Evolutionary conservation across 2,888 invertebrate genomes (phyloP), one percentile per base, ranked within the genome.

Genomic region (Platycnemis pennipes): DNA sequence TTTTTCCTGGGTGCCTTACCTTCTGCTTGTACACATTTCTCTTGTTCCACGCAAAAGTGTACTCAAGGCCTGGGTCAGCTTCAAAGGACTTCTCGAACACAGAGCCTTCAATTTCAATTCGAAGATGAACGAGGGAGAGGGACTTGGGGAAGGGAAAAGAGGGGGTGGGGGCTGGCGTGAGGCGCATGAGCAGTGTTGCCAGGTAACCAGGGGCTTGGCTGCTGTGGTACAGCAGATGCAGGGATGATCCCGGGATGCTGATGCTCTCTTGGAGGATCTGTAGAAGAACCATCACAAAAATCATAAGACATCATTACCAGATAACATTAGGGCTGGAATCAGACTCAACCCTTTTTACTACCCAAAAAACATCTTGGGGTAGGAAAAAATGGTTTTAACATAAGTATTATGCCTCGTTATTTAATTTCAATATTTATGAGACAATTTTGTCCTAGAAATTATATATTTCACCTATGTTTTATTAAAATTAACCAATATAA

Each of bases 11-110:
- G 16, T 3, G 31, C 94, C n/a, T 95, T 94, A 98, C 99, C 97
- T 99, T 99, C 97, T 99, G 99, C 96, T 99, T 98, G 97, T 99
- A 99, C 86, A 99, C 99, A 96, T 99, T 99, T 95, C 99, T 97
- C 96, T 99, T 99, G 96, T 99, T 99, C 99, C 99, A 99, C 2
- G 99, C 99, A 96, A 99, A 99, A 16, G 99, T 99, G 96, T 99
- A 99, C 94, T 98, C 98, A 94, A 99, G 97, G 96, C 99, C 98
- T 0, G 99, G 99, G 96, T 99, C 99, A 0, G 99, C 99, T 96
- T 99, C 99, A 96, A 99, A 99, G 0, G 98, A 98, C 96, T 98
- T 98, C 26, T 99, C 98, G 96, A 99, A 98, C 26, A 99, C 97
- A 1, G 99, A 98, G 8, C 99, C 99, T 96, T 99, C 99, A 94